Base-by-base conservation (phyloP, 2,113 vertebrate species). In the Hassar affinis region DNA sequence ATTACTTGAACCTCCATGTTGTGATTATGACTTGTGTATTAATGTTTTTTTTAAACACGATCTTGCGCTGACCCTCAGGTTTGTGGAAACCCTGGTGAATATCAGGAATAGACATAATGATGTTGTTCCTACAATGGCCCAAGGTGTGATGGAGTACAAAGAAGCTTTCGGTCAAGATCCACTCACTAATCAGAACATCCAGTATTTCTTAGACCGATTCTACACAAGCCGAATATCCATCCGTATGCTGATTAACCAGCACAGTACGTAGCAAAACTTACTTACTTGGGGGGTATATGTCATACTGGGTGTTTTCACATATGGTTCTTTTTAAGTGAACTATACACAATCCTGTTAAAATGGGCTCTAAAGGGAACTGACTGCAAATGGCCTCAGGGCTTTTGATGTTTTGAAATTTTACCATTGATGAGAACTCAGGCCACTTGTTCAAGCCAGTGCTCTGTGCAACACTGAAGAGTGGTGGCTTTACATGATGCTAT, bases 181-280 rank as follows among this genome's bases (percentile, higher is more conserved):
- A 0, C 93, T 96, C 25, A 96, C 96, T 90, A 97, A 96, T 92
- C 97, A 97, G 91, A 98, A 98, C 91, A 96, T 98, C 86, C 96
- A 98, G 91, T 98, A 98, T 89, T 98, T 98, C 91, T 92, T 98
- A 68, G 97, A 98, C 85, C 96, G 97, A 66, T 97, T 99, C 94
- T 99, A 98, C 94, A 93, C 96, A 93, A 98, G 97, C 92, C 96
- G 97, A 81, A 98, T 98, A 90, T 98, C 97, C 74, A 98, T 98
- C 89, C 96, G 97, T 20, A 98, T 98, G 97, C 96, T 98, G 72
- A 94, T 98, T 92, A 98, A 98, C 94, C 97, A 98, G 92, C 97
- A 98, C 94, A 96, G 97, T 97, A 92, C 93, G 95, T 87, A 45
- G 42, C 52, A 42, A 20, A 38, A 30, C 22, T 2, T 51, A 2